Base-by-base conservation (phyloP, 2,888 invertebrate species). In the Cybosia mesomella region DNA sequence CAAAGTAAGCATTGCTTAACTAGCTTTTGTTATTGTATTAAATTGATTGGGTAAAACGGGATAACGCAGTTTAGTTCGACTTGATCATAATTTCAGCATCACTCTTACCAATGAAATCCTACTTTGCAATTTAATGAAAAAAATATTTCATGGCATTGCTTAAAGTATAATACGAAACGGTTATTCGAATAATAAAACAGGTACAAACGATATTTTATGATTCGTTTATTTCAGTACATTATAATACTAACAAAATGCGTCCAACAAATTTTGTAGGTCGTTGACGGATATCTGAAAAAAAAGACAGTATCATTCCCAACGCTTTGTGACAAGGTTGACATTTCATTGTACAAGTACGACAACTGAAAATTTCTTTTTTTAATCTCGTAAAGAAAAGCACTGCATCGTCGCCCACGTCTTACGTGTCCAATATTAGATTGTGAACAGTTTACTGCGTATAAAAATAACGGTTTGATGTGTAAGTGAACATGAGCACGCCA, bases 351-450 rank as follows among this genome's bases (percentile, higher is more conserved):
- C 39, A 36, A 57, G 43, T 66, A 58, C 54, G 66, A 68, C 66
- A 72, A 69, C 71, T 67, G 22, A 66, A 70, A 74, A 68, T 65
- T 72, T 82, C 66, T 83, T 85, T 86, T 84, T 83, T 80, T 80
- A 84, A 76, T 78, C 78, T 72, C 70, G 83, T 80, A 85, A 86
- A 83, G 85, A 83, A 83, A 81, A 87, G 82, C 84, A 82, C 80
- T 87, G 87, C 87, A 85, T 83, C 83, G 80, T 73, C 88, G 83
- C 87, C 87, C 83, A 86, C 87, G 75, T 60, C 69, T 76, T 80
- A 77, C 58, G 71, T 67, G 64, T 83, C 85, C 81, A 85, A 82
- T 84, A 86, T 85, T 85, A 87, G 85, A 80, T 70, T 68, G 66
- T 75, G 83, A 74, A 66, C 74, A 70, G 74, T 79, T 81, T 84